phyloP scores from a whole-genome alignment of 2,797 vertebrate genomes.

The Hemitrygon akajei region DNA sequence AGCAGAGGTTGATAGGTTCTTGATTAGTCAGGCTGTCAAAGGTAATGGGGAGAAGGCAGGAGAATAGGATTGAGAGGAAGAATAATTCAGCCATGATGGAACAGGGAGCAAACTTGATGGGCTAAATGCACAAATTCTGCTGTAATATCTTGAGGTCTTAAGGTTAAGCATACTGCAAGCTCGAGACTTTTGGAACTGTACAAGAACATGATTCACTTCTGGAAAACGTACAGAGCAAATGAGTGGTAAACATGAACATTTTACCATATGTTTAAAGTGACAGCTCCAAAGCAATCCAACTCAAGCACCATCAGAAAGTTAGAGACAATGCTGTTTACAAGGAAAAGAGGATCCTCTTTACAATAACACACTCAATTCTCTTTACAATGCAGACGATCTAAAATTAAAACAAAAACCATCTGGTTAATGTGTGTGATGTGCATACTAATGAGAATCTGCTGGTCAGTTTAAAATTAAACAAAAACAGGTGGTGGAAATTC shows the following conservation, averaged over 20 bases:
- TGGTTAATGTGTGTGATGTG: constrained; percentile 36
- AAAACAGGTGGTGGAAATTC: constrained; percentile 33
- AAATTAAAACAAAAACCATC: constrained; percentile 30
- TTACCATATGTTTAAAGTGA: background rate
- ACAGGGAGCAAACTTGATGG: too few relatives aligned
- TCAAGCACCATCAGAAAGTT: background rate
- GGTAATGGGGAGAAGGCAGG: too few relatives aligned
- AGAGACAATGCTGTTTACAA: constrained; percentile 23
- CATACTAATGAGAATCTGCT: constrained; percentile 11
- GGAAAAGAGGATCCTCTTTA: constrained; percentile 9
- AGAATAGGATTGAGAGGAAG: too few relatives aligned
- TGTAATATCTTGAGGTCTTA: too few relatives aligned
- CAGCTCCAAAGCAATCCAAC: background rate
- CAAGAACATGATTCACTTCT: background rate
- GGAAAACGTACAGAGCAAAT: background rate
- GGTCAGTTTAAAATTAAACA: constrained; percentile 37
- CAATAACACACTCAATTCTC: too few relatives aligned
- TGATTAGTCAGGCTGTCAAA: too few relatives aligned
- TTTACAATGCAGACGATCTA: constrained; percentile 21
- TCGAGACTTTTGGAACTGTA: background rate
- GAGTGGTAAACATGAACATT: background rate
- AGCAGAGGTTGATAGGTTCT: too few relatives aligned
- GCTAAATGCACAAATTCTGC: too few relatives aligned
- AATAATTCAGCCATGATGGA: too few relatives aligned
- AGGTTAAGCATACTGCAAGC: background rate